Evolutionary conservation across 2,113 vertebrate species (phyloP).

Genomic region (Salvelinus sp.): DNA sequence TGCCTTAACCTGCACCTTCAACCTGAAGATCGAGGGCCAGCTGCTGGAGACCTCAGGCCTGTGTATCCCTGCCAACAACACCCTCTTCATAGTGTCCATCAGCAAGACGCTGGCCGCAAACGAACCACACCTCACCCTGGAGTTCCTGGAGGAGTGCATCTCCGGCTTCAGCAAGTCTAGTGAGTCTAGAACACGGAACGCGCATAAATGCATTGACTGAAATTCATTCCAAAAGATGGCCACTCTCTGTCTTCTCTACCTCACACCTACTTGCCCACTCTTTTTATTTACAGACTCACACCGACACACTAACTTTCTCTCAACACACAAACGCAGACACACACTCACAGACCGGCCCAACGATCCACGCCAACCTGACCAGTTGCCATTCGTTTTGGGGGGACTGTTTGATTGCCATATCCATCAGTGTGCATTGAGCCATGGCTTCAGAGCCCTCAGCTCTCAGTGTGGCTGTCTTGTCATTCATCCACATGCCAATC

Average conservation of each 20-base stretch:
- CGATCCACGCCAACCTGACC: too few species aligned
- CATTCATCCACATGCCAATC: too few species aligned
- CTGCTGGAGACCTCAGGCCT: conserved; percentile 97
- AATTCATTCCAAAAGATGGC: too few species aligned
- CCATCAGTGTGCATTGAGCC: conserved; percentile 1
- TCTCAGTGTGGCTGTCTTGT: too few species aligned
- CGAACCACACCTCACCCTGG: conserved; percentile 95
- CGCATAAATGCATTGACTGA: not conserved
- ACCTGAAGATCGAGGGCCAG: conserved; percentile 98
- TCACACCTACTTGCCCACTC: too few species aligned
- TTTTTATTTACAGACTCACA: too few species aligned
- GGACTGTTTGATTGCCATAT: not conserved
- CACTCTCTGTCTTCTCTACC: too few species aligned
- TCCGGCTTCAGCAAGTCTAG: conserved; percentile 99
- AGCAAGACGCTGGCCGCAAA: conserved; percentile 98
- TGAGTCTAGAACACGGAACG: conserved; percentile 69
- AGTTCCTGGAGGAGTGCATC: conserved; percentile 98
- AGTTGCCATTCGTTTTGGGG: not conserved
- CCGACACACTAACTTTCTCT: too few species aligned
- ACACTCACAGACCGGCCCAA: not conserved
- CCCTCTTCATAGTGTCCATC: conserved; percentile 98
- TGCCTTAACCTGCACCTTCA: conserved; percentile 99
- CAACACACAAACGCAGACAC: not conserved
- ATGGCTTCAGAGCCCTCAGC: too few species aligned
- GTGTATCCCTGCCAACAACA: conserved; percentile 99